A percentile compares a stretch with the other conserved stretches of the same genome.
Evolutionary conservation across 2,113 vertebrate genomes (phyloP).

Genomic region (Copsychus sechellarum): DNA sequence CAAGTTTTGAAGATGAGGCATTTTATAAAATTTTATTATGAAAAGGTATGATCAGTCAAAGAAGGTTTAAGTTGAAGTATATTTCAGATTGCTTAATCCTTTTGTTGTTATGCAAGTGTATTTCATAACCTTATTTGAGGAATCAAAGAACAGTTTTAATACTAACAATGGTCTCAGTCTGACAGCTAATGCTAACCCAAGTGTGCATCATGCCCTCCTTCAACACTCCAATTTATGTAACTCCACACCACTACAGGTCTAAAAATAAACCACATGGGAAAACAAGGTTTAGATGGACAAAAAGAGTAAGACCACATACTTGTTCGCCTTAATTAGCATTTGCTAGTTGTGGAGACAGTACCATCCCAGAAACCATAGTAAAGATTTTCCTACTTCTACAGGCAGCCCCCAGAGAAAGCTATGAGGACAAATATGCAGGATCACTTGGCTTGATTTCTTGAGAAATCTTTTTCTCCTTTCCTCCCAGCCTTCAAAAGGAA

Average conservation of each 20-base stretch:
- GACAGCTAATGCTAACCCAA: slow-evolving; percentile 45
- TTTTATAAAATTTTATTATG: not conserved
- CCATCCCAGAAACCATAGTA: not conserved
- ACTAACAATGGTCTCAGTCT: slow-evolving; percentile 41
- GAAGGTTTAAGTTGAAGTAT: not conserved
- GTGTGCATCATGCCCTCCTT: slow-evolving; percentile 28
- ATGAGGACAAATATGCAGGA: not conserved
- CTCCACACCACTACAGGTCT: not conserved
- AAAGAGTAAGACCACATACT: not conserved
- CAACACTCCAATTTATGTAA: not conserved
- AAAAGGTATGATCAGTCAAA: slow-evolving; percentile 8
- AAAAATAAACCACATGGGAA: not conserved
- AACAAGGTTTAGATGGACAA: not conserved
- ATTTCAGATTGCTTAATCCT: slow-evolving; percentile 58
- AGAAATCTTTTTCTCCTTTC: not conserved
- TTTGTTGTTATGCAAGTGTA: slow-evolving; percentile 65
- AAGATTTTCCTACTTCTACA: not conserved
- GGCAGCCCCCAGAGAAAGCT: not conserved
- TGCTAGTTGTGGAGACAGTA: not conserved
- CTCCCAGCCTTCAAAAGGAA: slow-evolving; percentile 19
- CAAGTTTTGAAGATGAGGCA: not conserved
- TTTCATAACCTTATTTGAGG: slow-evolving; percentile 62
- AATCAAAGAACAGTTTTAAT: slow-evolving; percentile 51
- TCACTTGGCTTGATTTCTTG: slow-evolving; percentile 37
- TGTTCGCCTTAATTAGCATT: not conserved